These are phyloP conservation scores for Petroica traversi DNA, from an alignment of 2,113 vertebrate species.

Conservation along the genomic window DNA sequence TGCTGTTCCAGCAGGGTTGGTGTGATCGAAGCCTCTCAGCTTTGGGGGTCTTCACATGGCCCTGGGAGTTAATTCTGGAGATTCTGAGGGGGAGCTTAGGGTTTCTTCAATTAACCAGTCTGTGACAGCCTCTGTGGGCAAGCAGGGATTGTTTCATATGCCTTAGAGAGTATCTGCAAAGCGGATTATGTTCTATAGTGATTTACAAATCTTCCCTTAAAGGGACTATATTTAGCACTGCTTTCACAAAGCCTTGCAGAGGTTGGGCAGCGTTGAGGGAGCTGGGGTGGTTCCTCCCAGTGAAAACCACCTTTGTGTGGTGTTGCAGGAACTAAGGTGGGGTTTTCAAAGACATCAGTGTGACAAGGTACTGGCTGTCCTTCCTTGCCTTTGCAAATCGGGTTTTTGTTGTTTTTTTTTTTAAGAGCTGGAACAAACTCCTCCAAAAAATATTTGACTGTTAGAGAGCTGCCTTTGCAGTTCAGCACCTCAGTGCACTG, in stretches of 20 bases:
- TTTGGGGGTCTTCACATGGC: fast-evolving
- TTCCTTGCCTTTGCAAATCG: not conserved
- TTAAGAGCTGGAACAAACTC: not conserved
- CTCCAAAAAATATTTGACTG: not conserved
- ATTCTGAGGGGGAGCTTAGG: not conserved
- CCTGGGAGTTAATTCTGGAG: not conserved
- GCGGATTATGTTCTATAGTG: not conserved
- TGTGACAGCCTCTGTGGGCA: not conserved
- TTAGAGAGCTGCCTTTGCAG: not conserved
- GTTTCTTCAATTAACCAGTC: not conserved
- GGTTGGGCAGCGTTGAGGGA: not conserved
- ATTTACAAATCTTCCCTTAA: not conserved
- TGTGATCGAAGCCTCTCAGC: fast-evolving
- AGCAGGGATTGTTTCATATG: not conserved
- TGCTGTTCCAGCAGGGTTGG: not conserved
- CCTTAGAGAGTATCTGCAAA: not conserved
- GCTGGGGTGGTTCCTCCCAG: not conserved
- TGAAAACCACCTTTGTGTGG: not conserved
- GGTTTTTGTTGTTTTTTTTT: not conserved
- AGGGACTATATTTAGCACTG: not conserved
- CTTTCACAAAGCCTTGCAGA: not conserved
- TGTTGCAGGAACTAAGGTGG: not conserved
- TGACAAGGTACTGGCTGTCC: not conserved
- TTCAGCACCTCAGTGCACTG: not conserved
- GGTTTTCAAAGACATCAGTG: not conserved